Conservation (phyloP, 2,888 invertebrate species). For the Poecilobothrus nobilitatus region DNA sequence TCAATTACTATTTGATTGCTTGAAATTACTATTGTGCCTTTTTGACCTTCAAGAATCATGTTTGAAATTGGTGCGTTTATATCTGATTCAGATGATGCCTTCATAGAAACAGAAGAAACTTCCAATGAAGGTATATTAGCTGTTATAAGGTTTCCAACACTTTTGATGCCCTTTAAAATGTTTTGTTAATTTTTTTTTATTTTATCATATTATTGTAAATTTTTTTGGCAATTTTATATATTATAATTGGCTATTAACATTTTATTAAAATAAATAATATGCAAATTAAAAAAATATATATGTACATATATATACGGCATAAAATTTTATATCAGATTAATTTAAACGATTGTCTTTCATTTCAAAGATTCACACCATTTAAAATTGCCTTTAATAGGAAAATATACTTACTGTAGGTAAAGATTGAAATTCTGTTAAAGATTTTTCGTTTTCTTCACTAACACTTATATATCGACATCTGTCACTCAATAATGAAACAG, state of each 20-base stretch:
- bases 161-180: background rate
- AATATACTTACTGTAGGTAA: background rate
- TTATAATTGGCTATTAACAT: too few relatives aligned
- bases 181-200: background rate
- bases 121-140: background rate
- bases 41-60: slow-evolving; percentile 15
- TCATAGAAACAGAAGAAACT: slow-evolving; percentile 20
- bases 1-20: slow-evolving; percentile 25
- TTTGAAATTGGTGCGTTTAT: slow-evolving; percentile 8
- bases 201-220: too few relatives aligned
- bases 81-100: slow-evolving; percentile 15
- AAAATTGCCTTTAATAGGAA: too few relatives aligned
- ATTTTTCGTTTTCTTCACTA: slow-evolving; percentile 39
- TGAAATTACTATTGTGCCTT: slow-evolving; percentile 18
- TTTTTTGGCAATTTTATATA: too few relatives aligned
- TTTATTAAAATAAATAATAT: too few relatives aligned
- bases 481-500: slow-evolving; percentile 33
- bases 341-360: too few relatives aligned
- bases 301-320: too few relatives aligned
- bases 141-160: background rate
- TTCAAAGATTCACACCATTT: too few relatives aligned
- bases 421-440: background rate
- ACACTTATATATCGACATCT: slow-evolving; percentile 39
- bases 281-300: too few relatives aligned
- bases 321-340: too few relatives aligned